These are phyloP conservation scores for Macrotis lagotis DNA, from an alignment of 2,113 vertebrate genomes.

Conservation along the genomic window DNA sequence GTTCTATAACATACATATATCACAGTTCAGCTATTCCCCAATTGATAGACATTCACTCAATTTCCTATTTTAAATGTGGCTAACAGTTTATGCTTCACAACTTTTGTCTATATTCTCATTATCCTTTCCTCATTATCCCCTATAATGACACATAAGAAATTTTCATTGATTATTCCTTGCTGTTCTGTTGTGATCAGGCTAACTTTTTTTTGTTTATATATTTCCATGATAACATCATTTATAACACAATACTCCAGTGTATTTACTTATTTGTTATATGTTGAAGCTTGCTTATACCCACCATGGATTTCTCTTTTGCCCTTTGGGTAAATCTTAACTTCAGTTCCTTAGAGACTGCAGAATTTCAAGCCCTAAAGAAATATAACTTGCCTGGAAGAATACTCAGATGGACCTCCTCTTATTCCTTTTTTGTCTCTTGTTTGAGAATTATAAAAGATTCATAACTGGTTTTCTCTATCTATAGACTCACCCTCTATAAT, in stretches of 20 bases:
- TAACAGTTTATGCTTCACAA: not conserved
- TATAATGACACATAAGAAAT: not conserved
- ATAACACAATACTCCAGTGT: not conserved
- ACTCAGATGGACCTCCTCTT: not conserved
- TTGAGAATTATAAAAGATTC: not conserved
- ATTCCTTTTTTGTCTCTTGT: not conserved
- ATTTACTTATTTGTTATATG: not conserved
- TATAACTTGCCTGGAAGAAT: not conserved
- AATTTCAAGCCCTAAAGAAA: no score
- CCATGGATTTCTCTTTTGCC: not conserved
- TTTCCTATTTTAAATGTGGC: no score
- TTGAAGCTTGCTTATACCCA: not conserved
- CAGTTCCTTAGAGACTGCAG: not conserved
- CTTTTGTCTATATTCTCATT: not conserved
- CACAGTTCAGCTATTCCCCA: no score
- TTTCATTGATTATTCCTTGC: not conserved
- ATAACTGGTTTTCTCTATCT: not conserved
- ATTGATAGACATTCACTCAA: no score
- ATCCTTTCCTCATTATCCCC: not conserved
- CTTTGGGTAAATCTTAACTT: not conserved
- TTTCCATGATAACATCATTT: not conserved
- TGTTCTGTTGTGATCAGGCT: not conserved
- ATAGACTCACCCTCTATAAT: not conserved
- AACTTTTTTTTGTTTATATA: not conserved
- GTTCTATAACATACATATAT: no score